These are phyloP conservation scores for Etia nguti DNA, from an alignment of 2,113 vertebrate genomes.

Conservation along the genomic window DNA sequence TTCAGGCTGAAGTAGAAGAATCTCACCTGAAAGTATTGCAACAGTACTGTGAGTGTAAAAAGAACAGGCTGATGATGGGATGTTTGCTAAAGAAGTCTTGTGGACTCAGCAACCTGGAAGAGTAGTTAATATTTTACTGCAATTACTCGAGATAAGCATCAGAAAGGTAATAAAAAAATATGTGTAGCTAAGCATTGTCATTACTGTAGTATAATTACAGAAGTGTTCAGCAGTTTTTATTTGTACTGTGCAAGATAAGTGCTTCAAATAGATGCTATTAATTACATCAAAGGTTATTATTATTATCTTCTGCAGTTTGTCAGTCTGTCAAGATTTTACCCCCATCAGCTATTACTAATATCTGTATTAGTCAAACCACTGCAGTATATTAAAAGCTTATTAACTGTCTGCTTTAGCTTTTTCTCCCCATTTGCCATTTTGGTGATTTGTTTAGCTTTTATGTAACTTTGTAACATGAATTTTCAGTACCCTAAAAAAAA, in stretches of 20 bases:
- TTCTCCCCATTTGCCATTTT: neutral
- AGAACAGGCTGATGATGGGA: neutral
- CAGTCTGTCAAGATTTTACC: neutral
- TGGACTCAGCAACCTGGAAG: neutral
- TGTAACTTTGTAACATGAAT: neutral
- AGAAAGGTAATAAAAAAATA: neutral
- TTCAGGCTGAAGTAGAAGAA: slow-evolving; percentile 66
- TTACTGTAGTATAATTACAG: neutral
- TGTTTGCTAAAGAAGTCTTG: neutral
- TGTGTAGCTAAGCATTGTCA: neutral
- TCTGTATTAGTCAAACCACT: neutral
- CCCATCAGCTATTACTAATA: neutral
- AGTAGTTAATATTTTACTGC: neutral
- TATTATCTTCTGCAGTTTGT: neutral
- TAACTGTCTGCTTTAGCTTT: neutral
- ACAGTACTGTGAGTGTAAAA: neutral
- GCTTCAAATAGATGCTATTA: neutral
- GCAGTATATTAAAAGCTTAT: neutral
- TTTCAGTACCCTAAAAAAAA: neutral
- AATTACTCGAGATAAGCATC: neutral
- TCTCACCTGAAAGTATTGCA: slow-evolving; percentile 43
- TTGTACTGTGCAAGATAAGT: neutral
- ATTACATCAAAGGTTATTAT: neutral
- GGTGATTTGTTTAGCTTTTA: neutral
- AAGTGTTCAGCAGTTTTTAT: neutral